Conservation (phyloP, 2,797 vertebrate genomes). For the Girardinus metallicus region DNA sequence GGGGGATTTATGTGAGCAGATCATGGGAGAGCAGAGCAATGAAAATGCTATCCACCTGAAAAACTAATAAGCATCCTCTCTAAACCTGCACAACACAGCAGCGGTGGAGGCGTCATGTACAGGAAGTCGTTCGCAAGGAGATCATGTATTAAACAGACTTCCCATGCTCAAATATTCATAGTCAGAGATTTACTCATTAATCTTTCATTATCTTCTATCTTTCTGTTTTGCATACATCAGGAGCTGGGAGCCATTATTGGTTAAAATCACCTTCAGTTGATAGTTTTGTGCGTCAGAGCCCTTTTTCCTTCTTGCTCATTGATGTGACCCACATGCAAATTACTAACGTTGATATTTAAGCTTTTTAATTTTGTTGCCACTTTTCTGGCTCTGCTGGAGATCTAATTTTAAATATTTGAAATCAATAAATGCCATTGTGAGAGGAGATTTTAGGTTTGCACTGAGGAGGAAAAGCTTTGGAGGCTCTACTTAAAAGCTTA, state of each 20-base stretch:
- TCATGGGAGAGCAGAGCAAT: constrained; percentile 65
- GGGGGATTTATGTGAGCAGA: constrained; percentile 66
- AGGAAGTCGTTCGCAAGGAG: constrained; percentile 72
- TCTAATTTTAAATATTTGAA: constrained; percentile 14
- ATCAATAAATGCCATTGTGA: constrained; percentile 22
- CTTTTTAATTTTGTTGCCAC: constrained; percentile 20
- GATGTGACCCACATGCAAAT: constrained; percentile 19
- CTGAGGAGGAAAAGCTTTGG: constrained; percentile 36
- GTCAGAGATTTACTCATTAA: constrained; percentile 80
- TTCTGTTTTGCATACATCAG: constrained; percentile 72
- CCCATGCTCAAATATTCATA: constrained; percentile 83
- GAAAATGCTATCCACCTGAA: constrained; percentile 71
- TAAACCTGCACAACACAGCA: constrained; percentile 54
- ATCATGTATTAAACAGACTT: constrained; percentile 82
- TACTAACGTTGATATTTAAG: constrained; percentile 37
- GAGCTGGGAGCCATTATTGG: constrained; percentile 54
- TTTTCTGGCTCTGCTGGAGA: constrained; percentile 24
- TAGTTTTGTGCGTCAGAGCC: constrained; percentile 12
- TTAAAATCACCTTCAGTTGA: constrained; percentile 48
- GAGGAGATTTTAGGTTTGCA: constrained; percentile 27
- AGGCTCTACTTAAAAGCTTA: constrained; percentile 45
- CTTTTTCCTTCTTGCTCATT: constrained; percentile 3
- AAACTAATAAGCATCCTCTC: constrained; percentile 71
- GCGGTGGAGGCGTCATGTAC: constrained; percentile 53
- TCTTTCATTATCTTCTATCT: constrained; percentile 82